Evolutionary conservation across 64 coral and sea anemone species (phyloP), one percentile per base, ranked within the genome.

Genomic region (Actinia equina): DNA sequence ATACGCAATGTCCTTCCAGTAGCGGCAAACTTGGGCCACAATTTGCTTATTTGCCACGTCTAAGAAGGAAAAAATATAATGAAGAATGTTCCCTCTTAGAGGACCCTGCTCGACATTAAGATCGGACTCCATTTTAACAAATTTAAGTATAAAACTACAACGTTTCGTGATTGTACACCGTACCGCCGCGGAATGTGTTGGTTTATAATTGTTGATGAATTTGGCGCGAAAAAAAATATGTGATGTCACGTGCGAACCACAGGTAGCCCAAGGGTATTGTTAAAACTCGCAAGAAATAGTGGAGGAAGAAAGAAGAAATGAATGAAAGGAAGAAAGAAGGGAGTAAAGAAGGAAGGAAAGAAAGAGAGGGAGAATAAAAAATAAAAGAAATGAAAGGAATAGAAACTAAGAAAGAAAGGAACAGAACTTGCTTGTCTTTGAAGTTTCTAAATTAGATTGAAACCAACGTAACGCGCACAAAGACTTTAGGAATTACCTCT

Each of bases 51-150:
- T 87, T 51, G 80, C 9, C 5, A 85, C 79, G 85, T 90, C 89
- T 52, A 98, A 76, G 54, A 95, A 98, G 18, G 93, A 92, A 69
- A 98, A 98, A 7, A 98, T 90, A 54, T 90, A 85, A 25, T 10
- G 20, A n/a, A 71, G 20, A 27, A 27, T 71, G 65, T 27, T 71
- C 25, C 22, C 65, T 5, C 23, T 71, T 71, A 71, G 22, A 22
- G 65, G 23, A 10, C 65, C 65, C 23, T 71, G 65, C 7, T 71
- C 65, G 3, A 71, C 6, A 27, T 22, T 0, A 25, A 71, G 20
- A 30, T 27, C 4, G 22, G 20, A 71, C 22, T 71, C 65, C 65
- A 71, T 71, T 71, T 71, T 71, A 19, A 2, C 60, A 16, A 19
- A 20, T 20, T 63, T 17, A 19, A 63, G 60, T 20, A 18, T 17